These are phyloP conservation scores for Oxyteleia sp. DNA, from an alignment of 2,888 invertebrate genomes.

Conservation along the genomic window DNA sequence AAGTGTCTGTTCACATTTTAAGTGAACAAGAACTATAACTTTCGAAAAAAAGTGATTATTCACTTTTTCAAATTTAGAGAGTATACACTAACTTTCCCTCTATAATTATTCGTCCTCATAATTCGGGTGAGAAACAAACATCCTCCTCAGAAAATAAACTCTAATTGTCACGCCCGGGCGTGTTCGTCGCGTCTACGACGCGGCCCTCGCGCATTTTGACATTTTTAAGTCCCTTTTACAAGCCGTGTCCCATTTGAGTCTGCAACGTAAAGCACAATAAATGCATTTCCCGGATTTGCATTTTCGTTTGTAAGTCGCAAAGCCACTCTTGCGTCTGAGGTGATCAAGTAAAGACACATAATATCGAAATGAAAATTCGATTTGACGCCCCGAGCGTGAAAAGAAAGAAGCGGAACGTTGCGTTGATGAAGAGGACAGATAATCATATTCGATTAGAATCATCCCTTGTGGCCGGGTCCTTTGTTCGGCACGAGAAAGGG, in stretches of 20 bases:
- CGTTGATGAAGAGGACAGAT: slow-evolving; percentile 82
- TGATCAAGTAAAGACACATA: slow-evolving; percentile 45
- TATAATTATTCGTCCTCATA: too few species aligned
- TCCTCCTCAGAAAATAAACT: background rate
- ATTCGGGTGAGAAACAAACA: too few species aligned
- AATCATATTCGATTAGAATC: slow-evolving; percentile 86
- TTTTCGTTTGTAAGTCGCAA: slow-evolving; percentile 46
- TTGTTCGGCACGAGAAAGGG: slow-evolving; percentile 79
- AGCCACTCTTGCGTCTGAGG: slow-evolving; percentile 24
- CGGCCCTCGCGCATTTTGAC: background rate
- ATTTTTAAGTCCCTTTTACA: slow-evolving; percentile 9
- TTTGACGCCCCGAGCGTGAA: slow-evolving; percentile 62
- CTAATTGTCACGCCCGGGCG: background rate
- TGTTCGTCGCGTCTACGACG: background rate
- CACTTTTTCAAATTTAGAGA: too few species aligned
- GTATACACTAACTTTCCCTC: too few species aligned
- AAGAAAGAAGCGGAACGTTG: slow-evolving; percentile 65
- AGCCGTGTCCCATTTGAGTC: background rate
- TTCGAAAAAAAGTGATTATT: too few species aligned
- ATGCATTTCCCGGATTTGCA: slow-evolving; percentile 46
- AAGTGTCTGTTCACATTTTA: too few species aligned
- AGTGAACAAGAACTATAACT: too few species aligned
- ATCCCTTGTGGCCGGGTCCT: slow-evolving; percentile 81
- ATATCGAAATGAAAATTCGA: slow-evolving; percentile 63
- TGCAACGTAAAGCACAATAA: slow-evolving; percentile 39